These are phyloP conservation scores for Heliornis fulica DNA, from an alignment of 2,113 vertebrate genomes.

Conservation along the genomic window DNA sequence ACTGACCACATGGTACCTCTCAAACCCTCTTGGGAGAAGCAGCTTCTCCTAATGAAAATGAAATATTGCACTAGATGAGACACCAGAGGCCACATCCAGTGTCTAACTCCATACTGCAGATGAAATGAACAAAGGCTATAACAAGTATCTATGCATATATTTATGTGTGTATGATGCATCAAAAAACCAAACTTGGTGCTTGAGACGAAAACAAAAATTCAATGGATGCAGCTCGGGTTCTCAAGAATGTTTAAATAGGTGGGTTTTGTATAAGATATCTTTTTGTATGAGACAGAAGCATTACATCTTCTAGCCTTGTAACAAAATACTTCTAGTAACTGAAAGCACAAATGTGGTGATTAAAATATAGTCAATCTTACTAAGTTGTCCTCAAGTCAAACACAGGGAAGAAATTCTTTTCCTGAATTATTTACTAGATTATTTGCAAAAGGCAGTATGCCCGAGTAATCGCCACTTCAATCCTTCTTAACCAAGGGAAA, in stretches of 20 bases:
- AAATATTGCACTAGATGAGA: neutral
- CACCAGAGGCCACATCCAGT: neutral
- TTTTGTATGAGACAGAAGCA: neutral
- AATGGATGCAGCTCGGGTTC: neutral
- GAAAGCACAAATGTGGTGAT: neutral
- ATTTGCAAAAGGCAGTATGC: neutral
- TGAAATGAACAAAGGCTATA: neutral
- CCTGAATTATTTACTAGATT: slow-evolving; percentile 29
- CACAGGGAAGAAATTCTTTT: neutral
- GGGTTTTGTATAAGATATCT: too few species aligned
- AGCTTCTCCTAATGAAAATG: neutral
- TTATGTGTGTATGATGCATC: accelerated
- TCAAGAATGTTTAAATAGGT: neutral
- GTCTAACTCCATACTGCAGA: neutral
- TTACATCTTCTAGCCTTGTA: neutral
- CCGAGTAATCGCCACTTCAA: neutral
- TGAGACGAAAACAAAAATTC: neutral
- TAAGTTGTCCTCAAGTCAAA: neutral
- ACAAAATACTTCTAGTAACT: slow-evolving; percentile 20
- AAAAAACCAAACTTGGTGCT: neutral
- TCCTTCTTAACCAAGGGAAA: neutral
- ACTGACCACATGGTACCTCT: neutral
- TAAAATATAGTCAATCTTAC: slow-evolving; percentile 27
- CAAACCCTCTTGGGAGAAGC: neutral
- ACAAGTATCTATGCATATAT: neutral